phyloP scores from a whole-genome alignment of 2,797 vertebrate species.

The Heliangelus exortis region DNA sequence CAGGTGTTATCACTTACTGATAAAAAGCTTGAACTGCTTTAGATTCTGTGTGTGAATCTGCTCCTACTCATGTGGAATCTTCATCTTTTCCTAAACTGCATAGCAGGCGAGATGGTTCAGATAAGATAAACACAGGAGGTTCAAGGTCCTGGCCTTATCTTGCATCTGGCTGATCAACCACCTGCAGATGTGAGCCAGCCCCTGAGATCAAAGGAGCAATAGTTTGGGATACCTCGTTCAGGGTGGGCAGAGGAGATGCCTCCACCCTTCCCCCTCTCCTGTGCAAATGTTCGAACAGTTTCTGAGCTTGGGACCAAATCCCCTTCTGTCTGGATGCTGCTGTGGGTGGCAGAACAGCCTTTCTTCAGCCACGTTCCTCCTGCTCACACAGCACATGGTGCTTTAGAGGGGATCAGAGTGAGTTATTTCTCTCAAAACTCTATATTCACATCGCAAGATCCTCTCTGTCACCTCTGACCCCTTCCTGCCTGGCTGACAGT shows the following conservation, averaged over 20 bases:
- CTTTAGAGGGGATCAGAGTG: not conserved
- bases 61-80: not conserved
- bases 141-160: not conserved
- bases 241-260: not conserved
- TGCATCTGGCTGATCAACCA: not conserved
- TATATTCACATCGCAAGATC: not conserved
- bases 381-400: not conserved
- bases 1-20: not conserved
- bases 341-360: not conserved
- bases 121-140: not conserved
- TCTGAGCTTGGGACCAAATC: not conserved
- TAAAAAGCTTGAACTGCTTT: not conserved
- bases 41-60: accelerated
- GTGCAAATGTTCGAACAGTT: not conserved
- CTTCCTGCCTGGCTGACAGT: not conserved
- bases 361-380: not conserved
- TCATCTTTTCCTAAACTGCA: not conserved
- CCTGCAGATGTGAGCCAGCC: not conserved
- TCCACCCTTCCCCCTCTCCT: not conserved
- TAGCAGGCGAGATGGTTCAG: not conserved
- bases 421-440: conserved; percentile 7
- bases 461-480: conserved; percentile 27
- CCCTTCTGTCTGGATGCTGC: not conserved
- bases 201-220: not conserved
- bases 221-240: not conserved